These are phyloP conservation scores for Drosophila burlai DNA, from an alignment of 1,140 invertebrate species.

Conservation along the genomic window DNA sequence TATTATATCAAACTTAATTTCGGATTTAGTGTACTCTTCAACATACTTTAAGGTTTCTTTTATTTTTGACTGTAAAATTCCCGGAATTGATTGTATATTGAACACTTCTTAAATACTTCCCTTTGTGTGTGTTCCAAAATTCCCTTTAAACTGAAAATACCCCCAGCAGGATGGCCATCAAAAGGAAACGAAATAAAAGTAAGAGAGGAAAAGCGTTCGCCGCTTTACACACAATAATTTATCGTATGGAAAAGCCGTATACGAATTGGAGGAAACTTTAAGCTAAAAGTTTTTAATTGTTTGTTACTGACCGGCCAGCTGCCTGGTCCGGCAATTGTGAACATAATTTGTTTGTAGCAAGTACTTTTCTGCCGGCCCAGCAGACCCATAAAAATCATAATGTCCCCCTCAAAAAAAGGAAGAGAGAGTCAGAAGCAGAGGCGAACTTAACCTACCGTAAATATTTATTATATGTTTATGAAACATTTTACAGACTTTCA, in stretches of 20 bases:
- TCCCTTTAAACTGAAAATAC: slow-evolving; percentile 3
- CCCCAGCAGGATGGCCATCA: slow-evolving; percentile 3
- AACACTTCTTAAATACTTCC: slow-evolving; percentile 8
- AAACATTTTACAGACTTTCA: slow-evolving; percentile 83
- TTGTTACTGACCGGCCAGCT: slow-evolving; percentile 36
- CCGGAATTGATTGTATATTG: neutral
- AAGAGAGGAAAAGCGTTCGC: slow-evolving; percentile 17
- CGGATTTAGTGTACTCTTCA: neutral
- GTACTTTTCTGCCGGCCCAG: slow-evolving; percentile 21
- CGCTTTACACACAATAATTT: slow-evolving; percentile 65
- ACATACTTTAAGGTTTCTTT: neutral
- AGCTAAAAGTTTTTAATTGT: slow-evolving; percentile 77
- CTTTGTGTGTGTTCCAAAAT: neutral
- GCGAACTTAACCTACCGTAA: slow-evolving; percentile 74
- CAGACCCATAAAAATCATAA: slow-evolving; percentile 39
- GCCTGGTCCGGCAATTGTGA: slow-evolving; percentile 39
- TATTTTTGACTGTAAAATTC: neutral
- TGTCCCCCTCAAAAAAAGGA: slow-evolving; percentile 10
- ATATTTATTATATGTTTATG: slow-evolving; percentile 83
- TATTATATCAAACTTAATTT: neutral
- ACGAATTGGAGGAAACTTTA: slow-evolving; percentile 57
- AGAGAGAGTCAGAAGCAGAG: slow-evolving; percentile 3
- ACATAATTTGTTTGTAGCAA: slow-evolving; percentile 41
- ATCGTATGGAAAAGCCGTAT: slow-evolving; percentile 41
- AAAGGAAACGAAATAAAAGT: slow-evolving; percentile 36